These are phyloP conservation scores for Trypoxylon attenuatum DNA, from an alignment of 2,888 invertebrate genomes.

Conservation along the genomic window DNA sequence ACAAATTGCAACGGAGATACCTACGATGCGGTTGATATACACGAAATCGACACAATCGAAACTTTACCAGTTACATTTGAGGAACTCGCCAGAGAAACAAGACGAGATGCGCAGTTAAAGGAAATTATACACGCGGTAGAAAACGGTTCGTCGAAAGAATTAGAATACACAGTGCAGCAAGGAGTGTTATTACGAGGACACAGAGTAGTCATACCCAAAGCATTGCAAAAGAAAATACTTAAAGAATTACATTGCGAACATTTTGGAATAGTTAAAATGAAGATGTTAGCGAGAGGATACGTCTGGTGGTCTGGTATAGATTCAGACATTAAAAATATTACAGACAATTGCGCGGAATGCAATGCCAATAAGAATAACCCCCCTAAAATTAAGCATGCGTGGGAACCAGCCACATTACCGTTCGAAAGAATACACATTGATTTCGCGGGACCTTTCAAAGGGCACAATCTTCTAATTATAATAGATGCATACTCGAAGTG, in stretches of 20 bases:
- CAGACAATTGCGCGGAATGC: constrained; percentile 14
- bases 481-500: no score
- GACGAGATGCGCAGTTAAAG: not conserved
- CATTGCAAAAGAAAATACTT: no score
- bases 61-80: not conserved
- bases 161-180: not conserved
- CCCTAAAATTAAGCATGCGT: no score
- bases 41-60: not conserved
- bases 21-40: not conserved
- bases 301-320: constrained; percentile 23
- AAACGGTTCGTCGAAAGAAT: not conserved
- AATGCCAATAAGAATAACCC: constrained; percentile 3
- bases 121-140: not conserved
- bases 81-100: not conserved
- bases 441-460: no score
- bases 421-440: no score
- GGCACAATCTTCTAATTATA: no score
- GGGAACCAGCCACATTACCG: no score
- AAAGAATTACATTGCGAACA: no score
- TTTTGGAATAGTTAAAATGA: no score
- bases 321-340: constrained; percentile 16
- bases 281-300: constrained; percentile 13
- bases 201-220: constrained; percentile 4
- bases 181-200: not conserved
- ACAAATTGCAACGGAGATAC: not conserved